These are phyloP conservation scores for Fragum sueziense DNA, from an alignment of 2,888 invertebrate species.

Conservation along the genomic window DNA sequence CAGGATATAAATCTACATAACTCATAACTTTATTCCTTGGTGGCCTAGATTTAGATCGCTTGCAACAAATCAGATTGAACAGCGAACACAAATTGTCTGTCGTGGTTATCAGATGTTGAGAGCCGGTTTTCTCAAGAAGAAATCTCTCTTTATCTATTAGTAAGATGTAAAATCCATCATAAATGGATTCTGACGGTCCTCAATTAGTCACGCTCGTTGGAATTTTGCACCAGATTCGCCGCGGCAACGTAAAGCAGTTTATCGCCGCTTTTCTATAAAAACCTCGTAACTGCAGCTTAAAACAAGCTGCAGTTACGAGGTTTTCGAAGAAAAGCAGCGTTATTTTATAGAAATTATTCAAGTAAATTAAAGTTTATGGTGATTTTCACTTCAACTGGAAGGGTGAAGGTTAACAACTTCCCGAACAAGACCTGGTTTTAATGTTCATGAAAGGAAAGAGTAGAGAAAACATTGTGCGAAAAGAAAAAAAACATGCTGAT, in stretches of 20 bases:
- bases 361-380: too few relatives aligned
- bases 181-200: slow-evolving; percentile 7
- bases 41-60: background rate
- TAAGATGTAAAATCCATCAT: slow-evolving; percentile 16
- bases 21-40: background rate
- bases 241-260: background rate
- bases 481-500: too few relatives aligned
- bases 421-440: too few relatives aligned
- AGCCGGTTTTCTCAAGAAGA: background rate
- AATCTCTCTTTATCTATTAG: slow-evolving; percentile 17
- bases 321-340: too few relatives aligned
- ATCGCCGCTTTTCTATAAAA: too few relatives aligned
- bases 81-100: slow-evolving; percentile 8
- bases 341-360: too few relatives aligned
- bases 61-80: slow-evolving; percentile 2
- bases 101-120: background rate
- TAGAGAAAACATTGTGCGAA: too few relatives aligned
- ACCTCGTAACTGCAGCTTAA: too few relatives aligned
- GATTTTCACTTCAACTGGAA: too few relatives aligned
- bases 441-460: too few relatives aligned
- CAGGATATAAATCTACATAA: background rate
- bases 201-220: slow-evolving; percentile 19
- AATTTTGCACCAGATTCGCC: slow-evolving; percentile 3
- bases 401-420: too few relatives aligned
- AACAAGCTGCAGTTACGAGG: too few relatives aligned